These are phyloP conservation scores for Parotia lawesii DNA, from an alignment of 2,113 vertebrate genomes.

Conservation along the genomic window DNA sequence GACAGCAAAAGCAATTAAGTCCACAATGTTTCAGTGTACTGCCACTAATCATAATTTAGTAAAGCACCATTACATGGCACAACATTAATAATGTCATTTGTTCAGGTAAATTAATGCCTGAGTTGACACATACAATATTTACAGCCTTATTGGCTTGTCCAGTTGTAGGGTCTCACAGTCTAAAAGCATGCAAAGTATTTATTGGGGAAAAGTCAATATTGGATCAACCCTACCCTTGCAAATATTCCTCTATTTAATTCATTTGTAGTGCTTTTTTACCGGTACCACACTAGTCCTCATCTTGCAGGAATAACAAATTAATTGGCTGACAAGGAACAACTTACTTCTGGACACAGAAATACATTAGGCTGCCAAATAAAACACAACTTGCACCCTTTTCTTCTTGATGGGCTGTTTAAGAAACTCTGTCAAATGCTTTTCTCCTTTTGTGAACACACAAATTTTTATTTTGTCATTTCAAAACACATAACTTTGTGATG, in stretches of 20 bases:
- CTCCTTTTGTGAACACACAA: slow-evolving; percentile 1
- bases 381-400: neutral
- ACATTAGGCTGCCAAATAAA: slow-evolving; percentile 27
- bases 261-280: neutral
- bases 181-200: neutral
- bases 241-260: neutral
- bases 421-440: neutral
- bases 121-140: neutral
- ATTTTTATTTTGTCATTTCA: slow-evolving; percentile 20
- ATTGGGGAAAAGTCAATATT: neutral
- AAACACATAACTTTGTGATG: neutral
- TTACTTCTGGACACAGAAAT: slow-evolving; percentile 16
- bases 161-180: neutral
- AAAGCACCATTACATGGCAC: neutral
- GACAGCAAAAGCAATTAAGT: neutral
- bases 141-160: neutral
- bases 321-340: neutral
- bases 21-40: neutral
- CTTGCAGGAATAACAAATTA: neutral
- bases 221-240: neutral
- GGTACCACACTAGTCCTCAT: neutral
- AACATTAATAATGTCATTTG: neutral
- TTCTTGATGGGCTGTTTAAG: slow-evolving; percentile 27
- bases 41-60: neutral
- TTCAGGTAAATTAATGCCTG: neutral